Percentiles rank a stretch among this genome's conserved stretches.
Evolutionary conservation across 2,888 invertebrate species (phyloP).

Genomic region (Hemicrepidius hirtus): DNA sequence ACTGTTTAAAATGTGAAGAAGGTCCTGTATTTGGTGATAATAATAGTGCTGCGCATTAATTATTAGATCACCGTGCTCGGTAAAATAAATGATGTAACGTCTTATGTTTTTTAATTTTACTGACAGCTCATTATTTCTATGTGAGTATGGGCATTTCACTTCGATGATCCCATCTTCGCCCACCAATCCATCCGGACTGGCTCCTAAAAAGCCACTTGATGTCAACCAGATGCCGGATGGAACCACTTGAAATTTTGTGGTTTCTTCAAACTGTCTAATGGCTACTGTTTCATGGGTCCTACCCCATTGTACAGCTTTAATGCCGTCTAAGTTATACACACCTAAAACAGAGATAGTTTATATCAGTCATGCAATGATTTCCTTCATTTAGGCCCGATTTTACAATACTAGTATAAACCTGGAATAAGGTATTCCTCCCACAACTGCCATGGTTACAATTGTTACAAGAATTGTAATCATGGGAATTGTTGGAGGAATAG

Average conservation of each 20-base stretch:
- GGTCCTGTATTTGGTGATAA: neutral
- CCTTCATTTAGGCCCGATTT: no score
- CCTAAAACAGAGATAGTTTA: no score
- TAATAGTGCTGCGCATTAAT: neutral
- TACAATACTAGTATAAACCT: no score
- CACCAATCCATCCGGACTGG: conserved; percentile 29
- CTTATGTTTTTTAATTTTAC: conserved; percentile 27
- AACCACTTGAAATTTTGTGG: neutral
- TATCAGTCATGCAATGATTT: no score
- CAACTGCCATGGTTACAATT: no score
- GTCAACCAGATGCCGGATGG: conserved; percentile 23
- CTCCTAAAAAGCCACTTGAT: conserved; percentile 18
- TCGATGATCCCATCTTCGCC: conserved; percentile 7
- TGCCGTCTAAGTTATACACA: conserved; percentile 15
- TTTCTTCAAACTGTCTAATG: neutral
- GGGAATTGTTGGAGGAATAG: no score
- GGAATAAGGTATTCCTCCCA: no score
- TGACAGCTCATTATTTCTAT: conserved; percentile 24
- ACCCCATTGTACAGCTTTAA: conserved; percentile 19
- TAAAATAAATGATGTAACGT: neutral
- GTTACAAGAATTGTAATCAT: no score
- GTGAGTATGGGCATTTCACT: no score
- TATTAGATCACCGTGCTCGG: neutral
- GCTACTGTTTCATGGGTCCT: conserved; percentile 24
- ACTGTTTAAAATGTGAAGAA: neutral